Evolutionary conservation across 2,888 invertebrate species (phyloP), one percentile per base, ranked within the genome.

Genomic region (Candidula unifasciata): DNA sequence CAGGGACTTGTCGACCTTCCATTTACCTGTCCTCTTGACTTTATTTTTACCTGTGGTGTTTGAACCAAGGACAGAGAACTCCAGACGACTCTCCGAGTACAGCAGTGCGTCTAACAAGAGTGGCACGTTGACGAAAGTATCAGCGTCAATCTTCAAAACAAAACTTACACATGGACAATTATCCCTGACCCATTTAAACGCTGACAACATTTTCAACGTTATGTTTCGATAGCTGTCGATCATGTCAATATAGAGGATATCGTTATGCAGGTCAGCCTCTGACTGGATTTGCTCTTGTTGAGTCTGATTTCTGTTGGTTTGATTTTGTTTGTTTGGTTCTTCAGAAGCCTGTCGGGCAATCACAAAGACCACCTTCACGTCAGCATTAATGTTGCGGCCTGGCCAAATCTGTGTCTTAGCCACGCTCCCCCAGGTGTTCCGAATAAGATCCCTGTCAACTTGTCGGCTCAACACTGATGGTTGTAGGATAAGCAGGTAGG

Each of bases 101-200:
- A 64, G 16, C n/a, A 82, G 16, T 0, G 74, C 60, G 74, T 73
- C 74, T 24, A 74, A 44, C n/a, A 82, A 44, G 27, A 82, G 44
- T 10, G 73, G 74, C 10, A 82, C 76, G 30, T 82, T 82, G 21
- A 82, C 82, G 44, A 74, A 82, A 8, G 82, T 76, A 18, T 82
- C 82, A 30, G 37, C 35, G 64, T 82, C 82, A 2, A 82, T 74
- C 44, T 82, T 82, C 10, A 74, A 24, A 24, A 82, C 52, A 52
- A 74, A 73, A 44, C 64, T 60, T 16, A 82, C 66, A 21, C 60
- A 60, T 2, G 82, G 82, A 24, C 82, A 82, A 21, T 37, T 57
- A 27, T 74, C 74, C 74, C 35, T 74, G 37, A 82, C 82, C 82
- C 82, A 82, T 27, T 60, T 64, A 30, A 82, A 74, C n/a, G 74